Evolutionary conservation across 2,113 vertebrate species (phyloP), one percentile per base, ranked within the genome.

Genomic region (Colinus virginianus): DNA sequence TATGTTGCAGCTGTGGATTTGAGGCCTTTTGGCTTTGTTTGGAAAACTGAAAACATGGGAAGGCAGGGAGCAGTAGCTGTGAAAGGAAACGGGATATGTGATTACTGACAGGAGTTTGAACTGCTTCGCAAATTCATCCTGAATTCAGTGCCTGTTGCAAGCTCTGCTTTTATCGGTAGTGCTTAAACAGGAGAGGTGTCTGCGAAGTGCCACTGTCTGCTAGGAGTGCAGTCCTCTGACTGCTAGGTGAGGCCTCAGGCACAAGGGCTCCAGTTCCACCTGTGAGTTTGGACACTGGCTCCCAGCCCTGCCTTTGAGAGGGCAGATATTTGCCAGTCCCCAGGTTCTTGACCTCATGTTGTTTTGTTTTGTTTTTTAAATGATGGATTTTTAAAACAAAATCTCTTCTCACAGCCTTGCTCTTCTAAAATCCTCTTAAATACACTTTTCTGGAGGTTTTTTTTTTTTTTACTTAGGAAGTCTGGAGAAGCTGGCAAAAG

Each of bases 1-100:
- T 78, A 74, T 61, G 51, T 87, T 83, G 67, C 70, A 2, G 12
- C 70, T 93, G 58, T 83, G 82, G 69, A 53, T 91, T 70, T 89
- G 69, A 25, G 64, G 32, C 30, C 0, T 72, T 84, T 94, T 75
- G 78, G 30, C 69, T 86, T 91, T 90, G 72, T 91, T 69, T 61
- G 66, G 79, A 84, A 71, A 77, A 64, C 28, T 58, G 56, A 56
- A 83, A 46, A 32, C 34, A 42, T 22, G n/a, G 48, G 19, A 92
- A 83, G 26, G 64, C 32, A 51, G 51, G 30, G 43, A 82, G n/a
- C n/a, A 28, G 82, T 49, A 56, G 63, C 70, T 67, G 19, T 49
- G 38, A 42, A 34, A 48, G 61, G 48, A 82, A 66, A 42, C 32
- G 9, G 84, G 77, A 64, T 26, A 30, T 46, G 12, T 17, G 63